A percentile compares a stretch with the other conserved stretches of the same genome.
phyloP scores from a whole-genome alignment of 1,140 invertebrate species.

The Thaumetopoea pityocampa region DNA sequence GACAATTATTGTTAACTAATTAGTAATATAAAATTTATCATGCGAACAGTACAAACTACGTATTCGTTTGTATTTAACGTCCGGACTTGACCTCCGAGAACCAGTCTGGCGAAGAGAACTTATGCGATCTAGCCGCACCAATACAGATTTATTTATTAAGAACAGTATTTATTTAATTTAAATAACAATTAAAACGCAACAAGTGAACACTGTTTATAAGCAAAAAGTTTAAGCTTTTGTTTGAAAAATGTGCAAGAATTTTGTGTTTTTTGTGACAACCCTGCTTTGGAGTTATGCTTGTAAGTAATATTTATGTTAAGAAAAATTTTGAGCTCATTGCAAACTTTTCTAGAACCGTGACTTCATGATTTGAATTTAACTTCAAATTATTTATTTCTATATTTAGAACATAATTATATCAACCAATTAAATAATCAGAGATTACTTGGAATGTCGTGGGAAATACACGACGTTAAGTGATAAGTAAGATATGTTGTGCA shows the following conservation, averaged over 20 bases:
- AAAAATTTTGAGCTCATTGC: too few species aligned
- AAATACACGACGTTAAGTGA: too few species aligned
- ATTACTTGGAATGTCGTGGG: too few species aligned
- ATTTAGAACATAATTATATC: too few species aligned
- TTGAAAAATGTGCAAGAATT: conserved; percentile 16
- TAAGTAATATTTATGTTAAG: conserved; percentile 11
- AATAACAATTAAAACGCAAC: conserved; percentile 14
- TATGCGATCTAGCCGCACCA: conserved; percentile 29
- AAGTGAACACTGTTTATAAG: conserved; percentile 18
- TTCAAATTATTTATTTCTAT: too few species aligned
- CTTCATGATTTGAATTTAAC: too few species aligned
- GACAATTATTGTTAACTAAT: neutral
- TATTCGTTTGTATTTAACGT: conserved; percentile 26
- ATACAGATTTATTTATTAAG: conserved; percentile 13
- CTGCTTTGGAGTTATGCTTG: conserved; percentile 20
- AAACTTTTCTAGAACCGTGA: too few species aligned
- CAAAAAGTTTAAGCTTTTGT: neutral
- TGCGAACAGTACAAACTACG: conserved; percentile 20
- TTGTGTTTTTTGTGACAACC: conserved; percentile 19
- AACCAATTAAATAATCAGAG: too few species aligned
- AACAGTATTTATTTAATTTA: conserved; percentile 8
- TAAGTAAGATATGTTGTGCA: too few species aligned
- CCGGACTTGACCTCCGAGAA: conserved; percentile 47
- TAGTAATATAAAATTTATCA: conserved; percentile 1
- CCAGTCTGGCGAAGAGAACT: conserved; percentile 43